These are phyloP conservation scores for Monoplex corrugatus DNA, from an alignment of 2,888 invertebrate genomes.

Conservation along the genomic window DNA sequence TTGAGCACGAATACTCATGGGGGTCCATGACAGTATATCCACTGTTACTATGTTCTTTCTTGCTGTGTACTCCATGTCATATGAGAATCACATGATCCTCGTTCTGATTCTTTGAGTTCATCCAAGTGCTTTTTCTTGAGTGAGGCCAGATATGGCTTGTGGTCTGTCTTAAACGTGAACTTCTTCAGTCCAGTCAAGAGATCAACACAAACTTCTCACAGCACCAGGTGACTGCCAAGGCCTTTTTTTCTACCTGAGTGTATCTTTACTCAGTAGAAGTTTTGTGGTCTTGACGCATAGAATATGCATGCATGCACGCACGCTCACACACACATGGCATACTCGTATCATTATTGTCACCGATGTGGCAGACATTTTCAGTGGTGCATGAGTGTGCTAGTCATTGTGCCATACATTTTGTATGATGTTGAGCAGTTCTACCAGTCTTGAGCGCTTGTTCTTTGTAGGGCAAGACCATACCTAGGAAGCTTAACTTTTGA, in stretches of 20 bases:
- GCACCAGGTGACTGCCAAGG: constrained; percentile 19
- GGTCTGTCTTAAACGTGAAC: constrained; percentile 26
- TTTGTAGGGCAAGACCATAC: too few relatives aligned
- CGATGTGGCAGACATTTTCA: too few relatives aligned
- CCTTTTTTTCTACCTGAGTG: constrained; percentile 39
- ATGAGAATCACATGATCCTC: too few relatives aligned
- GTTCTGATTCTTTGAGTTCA: constrained; percentile 39
- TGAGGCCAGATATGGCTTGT: constrained; percentile 29
- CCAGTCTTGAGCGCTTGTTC: too few relatives aligned
- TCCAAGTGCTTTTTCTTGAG: constrained; percentile 36
- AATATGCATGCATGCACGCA: too few relatives aligned
- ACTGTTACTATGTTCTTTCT: not conserved
- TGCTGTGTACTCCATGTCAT: not conserved
- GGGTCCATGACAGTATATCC: not conserved
- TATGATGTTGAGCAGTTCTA: too few relatives aligned
- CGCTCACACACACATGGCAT: too few relatives aligned
- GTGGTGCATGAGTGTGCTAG: too few relatives aligned
- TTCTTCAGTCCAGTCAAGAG: not conserved
- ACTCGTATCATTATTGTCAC: too few relatives aligned
- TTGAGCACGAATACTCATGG: constrained; percentile 18
- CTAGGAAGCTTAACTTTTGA: too few relatives aligned
- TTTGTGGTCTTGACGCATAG: constrained; percentile 21
- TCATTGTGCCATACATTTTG: too few relatives aligned
- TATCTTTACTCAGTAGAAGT: constrained; percentile 30
- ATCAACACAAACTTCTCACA: not conserved